phyloP scores from a whole-genome alignment of 2,797 vertebrate species.

The Apogon hyalosoma region DNA sequence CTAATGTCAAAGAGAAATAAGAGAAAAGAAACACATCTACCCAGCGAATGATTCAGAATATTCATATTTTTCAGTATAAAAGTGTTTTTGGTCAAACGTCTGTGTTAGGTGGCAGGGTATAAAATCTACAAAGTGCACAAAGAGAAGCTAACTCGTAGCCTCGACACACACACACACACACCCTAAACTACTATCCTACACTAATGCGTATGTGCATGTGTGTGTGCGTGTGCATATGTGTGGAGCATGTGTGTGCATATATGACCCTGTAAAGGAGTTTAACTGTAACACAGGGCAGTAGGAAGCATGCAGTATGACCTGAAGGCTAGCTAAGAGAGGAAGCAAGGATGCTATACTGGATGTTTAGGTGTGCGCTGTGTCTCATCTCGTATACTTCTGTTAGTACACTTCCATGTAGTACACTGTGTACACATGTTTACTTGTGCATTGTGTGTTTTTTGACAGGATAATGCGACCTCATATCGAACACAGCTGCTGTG shows the following conservation, averaged over 20 bases:
- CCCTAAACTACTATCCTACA: conserved; percentile 72
- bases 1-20: conserved; percentile 64
- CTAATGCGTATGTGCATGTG: conserved; percentile 67
- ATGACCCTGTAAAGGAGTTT: conserved; percentile 79
- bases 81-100: conserved; percentile 82
- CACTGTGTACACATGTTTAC: too few relatives aligned
- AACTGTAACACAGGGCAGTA: conserved; percentile 78
- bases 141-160: conserved; percentile 77
- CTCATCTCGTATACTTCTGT: too few relatives aligned
- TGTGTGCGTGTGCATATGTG: conserved; percentile 25
- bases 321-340: conserved; percentile 82
- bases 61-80: conserved; percentile 76
- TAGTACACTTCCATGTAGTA: too few relatives aligned
- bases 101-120: conserved; percentile 81
- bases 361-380: conserved; percentile 48
- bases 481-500: too few relatives aligned
- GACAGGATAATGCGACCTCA: too few relatives aligned
- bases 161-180: conserved; percentile 71
- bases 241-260: conserved; percentile 68
- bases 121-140: conserved; percentile 86
- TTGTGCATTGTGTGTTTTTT: too few relatives aligned
- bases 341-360: conserved; percentile 69
- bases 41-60: conserved; percentile 72
- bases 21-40: conserved; percentile 71
- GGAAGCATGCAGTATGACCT: conserved; percentile 85